Evolutionary conservation across 37 sponge, comb jelly and placozoan species (phyloP).

Genomic region (Lycopodina hypogea): DNA sequence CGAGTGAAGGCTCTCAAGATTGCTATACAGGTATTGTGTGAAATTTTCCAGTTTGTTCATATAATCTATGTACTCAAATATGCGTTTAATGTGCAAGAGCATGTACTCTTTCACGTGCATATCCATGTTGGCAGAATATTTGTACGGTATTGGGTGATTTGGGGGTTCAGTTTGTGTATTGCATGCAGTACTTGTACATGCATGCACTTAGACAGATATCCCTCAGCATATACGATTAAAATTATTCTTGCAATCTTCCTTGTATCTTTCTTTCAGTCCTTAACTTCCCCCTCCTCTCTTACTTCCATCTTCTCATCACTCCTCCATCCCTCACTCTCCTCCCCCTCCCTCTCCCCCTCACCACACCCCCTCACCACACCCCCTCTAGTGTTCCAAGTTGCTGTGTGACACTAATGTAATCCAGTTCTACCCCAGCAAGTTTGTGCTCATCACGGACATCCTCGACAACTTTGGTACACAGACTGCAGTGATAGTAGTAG

Average conservation of each 20-base stretch:
- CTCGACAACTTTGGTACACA: constrained; percentile 92
- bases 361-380: not conserved
- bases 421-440: constrained; percentile 99
- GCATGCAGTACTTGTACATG: no score
- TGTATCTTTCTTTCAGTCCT: no score
- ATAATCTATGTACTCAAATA: not conserved
- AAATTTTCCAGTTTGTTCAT: constrained; percentile 23
- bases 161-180: no score
- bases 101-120: no score
- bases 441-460: constrained; percentile 97
- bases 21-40: constrained; percentile 83
- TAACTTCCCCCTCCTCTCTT: no score
- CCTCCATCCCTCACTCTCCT: not conserved
- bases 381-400: constrained; percentile 85
- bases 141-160: no score
- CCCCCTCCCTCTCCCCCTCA: not conserved
- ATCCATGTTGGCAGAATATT: no score
- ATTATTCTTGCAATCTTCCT: no score
- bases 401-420: constrained; percentile 84
- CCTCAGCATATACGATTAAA: no score
- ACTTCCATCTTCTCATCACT: not conserved
- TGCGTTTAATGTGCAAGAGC: no score
- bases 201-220: no score
- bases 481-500: no score
- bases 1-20: constrained; percentile 95